These are phyloP conservation scores for Ramphastos sulfuratus DNA, from an alignment of 2,113 vertebrate genomes.

Conservation along the genomic window DNA sequence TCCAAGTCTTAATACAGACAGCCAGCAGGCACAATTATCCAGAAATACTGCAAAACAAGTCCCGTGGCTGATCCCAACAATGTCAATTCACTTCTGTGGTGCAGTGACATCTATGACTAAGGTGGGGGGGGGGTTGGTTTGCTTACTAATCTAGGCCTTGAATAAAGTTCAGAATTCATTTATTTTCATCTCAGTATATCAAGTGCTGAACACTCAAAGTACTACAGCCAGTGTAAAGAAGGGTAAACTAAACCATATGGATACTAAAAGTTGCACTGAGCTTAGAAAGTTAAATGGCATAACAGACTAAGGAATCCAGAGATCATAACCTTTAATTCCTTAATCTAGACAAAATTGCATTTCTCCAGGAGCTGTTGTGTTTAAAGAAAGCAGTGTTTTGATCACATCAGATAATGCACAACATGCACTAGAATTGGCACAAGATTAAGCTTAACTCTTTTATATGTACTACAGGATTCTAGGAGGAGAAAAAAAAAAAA, in stretches of 20 bases:
- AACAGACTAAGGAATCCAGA: slow-evolving; percentile 20
- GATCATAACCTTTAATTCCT: slow-evolving; percentile 11
- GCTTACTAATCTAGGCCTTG: background rate
- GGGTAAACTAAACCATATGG: slow-evolving; percentile 34
- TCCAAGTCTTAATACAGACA: slow-evolving; percentile 10
- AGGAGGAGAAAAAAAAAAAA: no score
- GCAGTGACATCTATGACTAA: background rate
- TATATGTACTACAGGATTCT: background rate
- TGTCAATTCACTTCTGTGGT: background rate
- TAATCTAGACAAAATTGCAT: background rate
- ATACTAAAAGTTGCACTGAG: background rate
- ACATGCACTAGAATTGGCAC: background rate
- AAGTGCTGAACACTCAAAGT: background rate
- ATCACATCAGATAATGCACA: background rate
- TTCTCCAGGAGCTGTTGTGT: background rate
- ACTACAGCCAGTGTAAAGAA: background rate
- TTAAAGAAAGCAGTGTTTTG: slow-evolving; percentile 1
- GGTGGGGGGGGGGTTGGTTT: background rate
- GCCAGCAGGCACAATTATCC: slow-evolving; percentile 46
- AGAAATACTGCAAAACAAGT: slow-evolving; percentile 20
- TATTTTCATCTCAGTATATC: background rate
- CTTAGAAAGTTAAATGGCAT: background rate
- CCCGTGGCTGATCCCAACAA: background rate
- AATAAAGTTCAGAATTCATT: background rate
- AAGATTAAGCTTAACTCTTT: background rate